These are phyloP conservation scores for Mirounga angustirostris DNA, from an alignment of 2,113 vertebrate genomes.

Conservation along the genomic window DNA sequence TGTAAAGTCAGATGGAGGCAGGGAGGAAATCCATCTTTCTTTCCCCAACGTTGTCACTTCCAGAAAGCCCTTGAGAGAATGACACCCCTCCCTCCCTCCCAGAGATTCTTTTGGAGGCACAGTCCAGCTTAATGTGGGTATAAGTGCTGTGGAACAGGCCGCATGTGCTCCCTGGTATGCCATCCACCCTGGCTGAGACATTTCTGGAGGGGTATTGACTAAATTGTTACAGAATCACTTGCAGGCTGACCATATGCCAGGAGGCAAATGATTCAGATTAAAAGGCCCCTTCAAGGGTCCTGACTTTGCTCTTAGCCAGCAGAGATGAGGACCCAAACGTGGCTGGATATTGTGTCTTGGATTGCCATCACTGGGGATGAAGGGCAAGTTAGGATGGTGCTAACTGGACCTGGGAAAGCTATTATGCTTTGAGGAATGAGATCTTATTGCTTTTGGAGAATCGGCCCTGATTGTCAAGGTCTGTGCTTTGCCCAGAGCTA, in stretches of 20 bases:
- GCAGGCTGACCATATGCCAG: neutral
- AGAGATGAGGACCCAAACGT: neutral
- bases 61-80: neutral
- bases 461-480: rapidly evolving
- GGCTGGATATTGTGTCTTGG: too few species aligned
- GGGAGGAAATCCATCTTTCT: neutral
- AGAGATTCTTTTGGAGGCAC: too few species aligned
- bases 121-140: neutral
- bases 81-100: too few species aligned
- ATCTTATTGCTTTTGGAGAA: neutral
- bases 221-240: neutral
- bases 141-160: neutral
- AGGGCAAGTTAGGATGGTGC: neutral
- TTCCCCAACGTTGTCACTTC: neutral
- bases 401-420: neutral
- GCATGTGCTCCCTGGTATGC: neutral
- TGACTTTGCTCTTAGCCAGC: neutral
- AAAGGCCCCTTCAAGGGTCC: neutral
- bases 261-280: neutral
- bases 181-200: neutral
- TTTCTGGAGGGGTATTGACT: neutral
- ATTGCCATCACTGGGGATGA: neutral
- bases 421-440: neutral
- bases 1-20: neutral
- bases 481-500: neutral